Base-by-base conservation (phyloP, 1,140 invertebrate species). In the Drosophila ficusphila region DNA sequence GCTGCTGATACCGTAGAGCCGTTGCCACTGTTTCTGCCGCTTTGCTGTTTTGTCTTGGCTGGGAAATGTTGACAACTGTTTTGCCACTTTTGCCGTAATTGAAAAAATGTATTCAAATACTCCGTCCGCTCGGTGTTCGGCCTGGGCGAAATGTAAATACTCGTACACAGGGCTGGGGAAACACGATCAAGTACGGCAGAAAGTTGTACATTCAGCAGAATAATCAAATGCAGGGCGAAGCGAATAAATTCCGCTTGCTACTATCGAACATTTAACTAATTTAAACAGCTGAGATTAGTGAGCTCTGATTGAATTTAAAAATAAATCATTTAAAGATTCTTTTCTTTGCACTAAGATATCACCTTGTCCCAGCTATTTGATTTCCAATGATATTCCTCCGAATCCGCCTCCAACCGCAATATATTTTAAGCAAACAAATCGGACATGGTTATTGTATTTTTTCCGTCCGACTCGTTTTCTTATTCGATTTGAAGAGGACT, bases 41-140 rank as follows among this genome's bases (percentile, higher is more conserved):
- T 70, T 74, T 85, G 68, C 73, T 86, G 82, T 81, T 86, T 86
- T 86, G 82, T 86, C 72, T 77, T 51, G 51, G 34, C 53, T 64
- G 64, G 64, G 60, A 81, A 88, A 81, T 88, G 81, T 74, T 86
- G 81, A 86, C 81, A 86, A 86, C 81, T 86, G 82, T 81, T 85
- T 86, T 86, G 81, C 82, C 81, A 88, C 76, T 81, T 86, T 86
- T 77, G 73, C 58, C 73, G 76, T 88, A 88, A 86, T 86, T 88
- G 82, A 86, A 86, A 86, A 85, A 83, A 73, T 70, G 25, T 75
- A 83, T 83, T 79, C 79, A 85, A 85, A 83, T 77, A 62, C 47
- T 68, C 19, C 5, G 6, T 44, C n/a, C n/a, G 27, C 36, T 39
- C 68, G 33, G 48, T 73, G 19, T 46, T 44, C 14, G 36, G 19